Evolutionary conservation across 2,113 vertebrate genomes (phyloP).

Genomic region (Eclectus roratus): DNA sequence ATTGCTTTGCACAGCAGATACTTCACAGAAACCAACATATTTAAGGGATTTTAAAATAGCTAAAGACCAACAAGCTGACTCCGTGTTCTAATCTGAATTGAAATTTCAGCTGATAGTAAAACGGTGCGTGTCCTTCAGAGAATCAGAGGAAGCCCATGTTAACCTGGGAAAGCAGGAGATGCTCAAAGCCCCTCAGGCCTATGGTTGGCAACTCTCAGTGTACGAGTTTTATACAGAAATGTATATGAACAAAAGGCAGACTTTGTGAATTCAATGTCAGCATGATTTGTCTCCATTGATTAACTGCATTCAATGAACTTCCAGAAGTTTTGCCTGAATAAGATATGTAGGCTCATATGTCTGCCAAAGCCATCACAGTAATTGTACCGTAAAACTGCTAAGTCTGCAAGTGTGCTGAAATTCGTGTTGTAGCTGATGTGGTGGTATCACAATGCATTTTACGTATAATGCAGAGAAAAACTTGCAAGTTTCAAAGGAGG

Average conservation of each 20-base stretch:
- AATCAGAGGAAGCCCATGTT: neutral
- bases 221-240: neutral
- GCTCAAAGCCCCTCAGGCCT: neutral
- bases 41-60: neutral
- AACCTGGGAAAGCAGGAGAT: neutral
- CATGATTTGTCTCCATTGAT: neutral
- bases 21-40: neutral
- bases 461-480: neutral
- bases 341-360: neutral
- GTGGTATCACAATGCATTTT: neutral
- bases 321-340: neutral
- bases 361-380: neutral
- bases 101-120: neutral
- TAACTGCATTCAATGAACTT: neutral
- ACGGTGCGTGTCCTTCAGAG: neutral
- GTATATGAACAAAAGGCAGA: neutral
- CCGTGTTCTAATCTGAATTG: accelerated
- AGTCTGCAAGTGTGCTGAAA: neutral
- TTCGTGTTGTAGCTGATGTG: neutral
- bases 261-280: neutral
- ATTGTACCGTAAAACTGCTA: neutral
- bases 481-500: neutral
- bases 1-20: neutral
- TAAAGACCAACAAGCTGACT: neutral
- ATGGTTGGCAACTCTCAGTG: neutral